A percentile compares a stretch with the other conserved stretches of the same genome.
These are phyloP conservation scores for Trogon melanurus DNA, from an alignment of 2,113 vertebrate species.

Conservation along the genomic window DNA sequence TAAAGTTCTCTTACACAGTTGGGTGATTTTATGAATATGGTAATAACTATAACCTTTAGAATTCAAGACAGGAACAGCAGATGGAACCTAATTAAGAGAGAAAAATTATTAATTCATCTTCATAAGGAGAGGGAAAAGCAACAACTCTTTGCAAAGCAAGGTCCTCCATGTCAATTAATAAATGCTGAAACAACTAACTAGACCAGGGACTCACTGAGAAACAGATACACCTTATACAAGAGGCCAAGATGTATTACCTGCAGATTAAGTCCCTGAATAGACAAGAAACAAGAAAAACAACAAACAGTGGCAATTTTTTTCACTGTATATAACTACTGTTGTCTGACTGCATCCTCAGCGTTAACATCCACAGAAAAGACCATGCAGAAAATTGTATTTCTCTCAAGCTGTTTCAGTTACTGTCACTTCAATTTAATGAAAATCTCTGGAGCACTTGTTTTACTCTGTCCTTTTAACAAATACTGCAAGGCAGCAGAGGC, in stretches of 20 bases:
- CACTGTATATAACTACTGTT: not conserved
- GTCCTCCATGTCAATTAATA: constrained; percentile 60
- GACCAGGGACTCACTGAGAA: not conserved
- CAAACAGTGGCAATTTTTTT: not conserved
- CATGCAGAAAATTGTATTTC: not conserved
- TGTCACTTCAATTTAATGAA: not conserved
- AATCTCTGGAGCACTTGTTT: not conserved
- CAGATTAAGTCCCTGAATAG: not conserved
- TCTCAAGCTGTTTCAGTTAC: not conserved
- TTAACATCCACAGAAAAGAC: not conserved
- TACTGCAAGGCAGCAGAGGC: not conserved
- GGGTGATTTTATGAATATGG: constrained; percentile 72
- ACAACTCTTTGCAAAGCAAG: constrained; percentile 58
- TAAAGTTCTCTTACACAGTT: constrained; percentile 71
- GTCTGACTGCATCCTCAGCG: not conserved
- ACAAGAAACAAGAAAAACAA: not conserved
- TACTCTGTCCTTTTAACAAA: not conserved
- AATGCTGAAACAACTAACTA: constrained; percentile 33
- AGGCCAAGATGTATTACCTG: not conserved
- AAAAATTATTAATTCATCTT: constrained; percentile 78
- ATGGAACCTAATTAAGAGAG: constrained; percentile 77
- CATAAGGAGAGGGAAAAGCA: constrained; percentile 62
- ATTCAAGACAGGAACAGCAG: constrained; percentile 70
- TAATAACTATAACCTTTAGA: constrained; percentile 80
- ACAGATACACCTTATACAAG: not conserved